These are phyloP conservation scores for Nymphicus hollandicus DNA, from an alignment of 2,113 vertebrate genomes.

Conservation along the genomic window DNA sequence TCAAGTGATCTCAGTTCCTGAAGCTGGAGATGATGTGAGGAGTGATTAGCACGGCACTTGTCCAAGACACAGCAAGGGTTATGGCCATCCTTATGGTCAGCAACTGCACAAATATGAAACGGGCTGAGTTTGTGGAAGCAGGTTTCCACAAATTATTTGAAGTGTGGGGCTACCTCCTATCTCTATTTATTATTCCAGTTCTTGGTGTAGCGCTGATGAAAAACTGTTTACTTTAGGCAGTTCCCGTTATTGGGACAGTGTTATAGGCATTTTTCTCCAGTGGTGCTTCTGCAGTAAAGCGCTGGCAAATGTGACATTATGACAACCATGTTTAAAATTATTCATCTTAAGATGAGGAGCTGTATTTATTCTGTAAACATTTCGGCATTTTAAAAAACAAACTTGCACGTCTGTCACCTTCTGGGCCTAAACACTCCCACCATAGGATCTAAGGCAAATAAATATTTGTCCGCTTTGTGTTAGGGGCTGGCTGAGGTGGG, in stretches of 20 bases:
- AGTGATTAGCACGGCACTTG: constrained; percentile 70
- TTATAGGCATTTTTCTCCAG: constrained; percentile 6
- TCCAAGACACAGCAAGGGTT: constrained; percentile 73
- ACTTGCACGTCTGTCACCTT: constrained; percentile 24
- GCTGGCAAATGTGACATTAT: neutral
- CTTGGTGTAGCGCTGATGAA: constrained; percentile 60
- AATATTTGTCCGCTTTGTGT: constrained; percentile 40
- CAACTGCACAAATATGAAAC: constrained; percentile 82
- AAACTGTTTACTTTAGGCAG: constrained; percentile 67
- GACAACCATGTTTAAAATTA: constrained; percentile 43
- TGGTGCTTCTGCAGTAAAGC: neutral
- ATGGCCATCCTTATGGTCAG: constrained; percentile 70
- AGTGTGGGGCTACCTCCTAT: constrained; percentile 68
- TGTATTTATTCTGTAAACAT: constrained; percentile 28
- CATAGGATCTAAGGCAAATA: constrained; percentile 38
- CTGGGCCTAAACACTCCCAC: neutral
- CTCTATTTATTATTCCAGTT: constrained; percentile 78
- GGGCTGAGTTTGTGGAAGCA: constrained; percentile 63
- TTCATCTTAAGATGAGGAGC: constrained; percentile 2
- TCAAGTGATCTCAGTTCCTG: constrained; percentile 69
- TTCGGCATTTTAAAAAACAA: constrained; percentile 39
- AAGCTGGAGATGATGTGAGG: constrained; percentile 42
- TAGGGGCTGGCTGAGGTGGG: accelerated
- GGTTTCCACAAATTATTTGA: constrained; percentile 76
- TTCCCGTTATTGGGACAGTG: constrained; percentile 35